phyloP scores from a whole-genome alignment of 2,797 vertebrate species.

The Distichodus sexfasciatus region DNA sequence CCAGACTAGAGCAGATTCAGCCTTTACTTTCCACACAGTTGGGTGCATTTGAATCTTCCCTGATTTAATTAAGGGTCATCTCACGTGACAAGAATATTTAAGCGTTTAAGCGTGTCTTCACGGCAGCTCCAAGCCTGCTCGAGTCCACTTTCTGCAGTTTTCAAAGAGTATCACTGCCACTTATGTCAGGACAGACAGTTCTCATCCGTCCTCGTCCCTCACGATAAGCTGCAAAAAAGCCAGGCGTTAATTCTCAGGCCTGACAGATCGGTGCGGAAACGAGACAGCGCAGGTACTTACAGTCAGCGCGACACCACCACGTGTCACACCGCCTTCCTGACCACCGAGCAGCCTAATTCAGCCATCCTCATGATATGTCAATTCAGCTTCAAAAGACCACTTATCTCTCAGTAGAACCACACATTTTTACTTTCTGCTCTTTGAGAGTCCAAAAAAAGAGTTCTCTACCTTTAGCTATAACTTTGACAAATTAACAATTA shows the following conservation, averaged over 20 bases:
- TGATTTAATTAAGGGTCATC: neutral
- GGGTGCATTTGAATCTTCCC: no score
- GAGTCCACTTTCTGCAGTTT: neutral
- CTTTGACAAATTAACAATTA: no score
- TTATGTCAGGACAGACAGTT: slow-evolving; percentile 1
- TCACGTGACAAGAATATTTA: neutral
- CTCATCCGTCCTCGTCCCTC: slow-evolving; percentile 2
- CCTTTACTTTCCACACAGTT: no score
- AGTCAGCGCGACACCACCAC: neutral
- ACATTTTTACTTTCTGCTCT: no score
- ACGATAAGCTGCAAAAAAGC: neutral
- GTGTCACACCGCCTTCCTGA: slow-evolving; percentile 1
- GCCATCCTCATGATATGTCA: no score
- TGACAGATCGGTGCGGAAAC: neutral
- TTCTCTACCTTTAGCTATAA: no score
- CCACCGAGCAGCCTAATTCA: neutral
- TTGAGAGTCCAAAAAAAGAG: no score
- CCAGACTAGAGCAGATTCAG: no score
- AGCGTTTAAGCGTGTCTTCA: neutral
- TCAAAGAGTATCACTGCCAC: neutral
- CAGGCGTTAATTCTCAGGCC: neutral
- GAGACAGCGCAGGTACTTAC: neutral
- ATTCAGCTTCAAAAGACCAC: neutral
- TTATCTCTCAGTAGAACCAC: neutral
- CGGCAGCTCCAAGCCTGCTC: neutral